Conservation (phyloP, 2,888 invertebrate genomes). For the Ditula angustiorana region DNA sequence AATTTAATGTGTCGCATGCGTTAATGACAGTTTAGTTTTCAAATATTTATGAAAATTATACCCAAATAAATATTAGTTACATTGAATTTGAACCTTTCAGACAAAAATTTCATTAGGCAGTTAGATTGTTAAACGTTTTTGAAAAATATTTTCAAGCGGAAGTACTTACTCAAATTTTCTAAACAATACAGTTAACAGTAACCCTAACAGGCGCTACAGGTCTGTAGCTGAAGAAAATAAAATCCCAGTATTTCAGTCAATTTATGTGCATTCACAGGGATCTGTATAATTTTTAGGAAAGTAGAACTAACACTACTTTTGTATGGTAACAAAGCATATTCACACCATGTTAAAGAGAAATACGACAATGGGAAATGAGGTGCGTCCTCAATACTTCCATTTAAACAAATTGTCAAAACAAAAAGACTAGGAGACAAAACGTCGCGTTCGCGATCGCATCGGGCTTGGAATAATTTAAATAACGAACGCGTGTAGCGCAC, state of each 20-base stretch:
- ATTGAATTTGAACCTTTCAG: not conserved
- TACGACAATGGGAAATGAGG: conserved; percentile 74
- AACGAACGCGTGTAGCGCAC: conserved; percentile 80
- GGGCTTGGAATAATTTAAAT: conserved; percentile 59
- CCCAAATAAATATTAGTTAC: conserved; percentile 17
- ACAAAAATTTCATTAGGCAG: not conserved
- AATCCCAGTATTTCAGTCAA: conserved; percentile 35
- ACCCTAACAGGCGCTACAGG: conserved; percentile 15
- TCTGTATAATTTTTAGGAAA: conserved; percentile 73
- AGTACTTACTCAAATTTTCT: conserved; percentile 34
- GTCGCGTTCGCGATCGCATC: conserved; percentile 79
- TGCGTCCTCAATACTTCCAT: conserved; percentile 81
- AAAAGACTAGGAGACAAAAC: conserved; percentile 76
- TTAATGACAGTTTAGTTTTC: not conserved
- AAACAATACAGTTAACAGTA: conserved; percentile 6
- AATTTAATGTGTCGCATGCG: conserved; percentile 11
- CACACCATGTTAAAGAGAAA: conserved; percentile 78
- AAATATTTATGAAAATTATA: conserved; percentile 10
- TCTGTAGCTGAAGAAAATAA: conserved; percentile 11
- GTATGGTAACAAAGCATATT: conserved; percentile 75
- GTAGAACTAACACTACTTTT: conserved; percentile 82
- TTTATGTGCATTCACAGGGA: conserved; percentile 61
- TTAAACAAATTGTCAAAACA: conserved; percentile 70
- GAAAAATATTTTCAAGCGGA: not conserved
- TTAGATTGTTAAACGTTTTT: conserved; percentile 22